Conservation (phyloP, 2,797 vertebrate species). For the Poecilia gillii region DNA sequence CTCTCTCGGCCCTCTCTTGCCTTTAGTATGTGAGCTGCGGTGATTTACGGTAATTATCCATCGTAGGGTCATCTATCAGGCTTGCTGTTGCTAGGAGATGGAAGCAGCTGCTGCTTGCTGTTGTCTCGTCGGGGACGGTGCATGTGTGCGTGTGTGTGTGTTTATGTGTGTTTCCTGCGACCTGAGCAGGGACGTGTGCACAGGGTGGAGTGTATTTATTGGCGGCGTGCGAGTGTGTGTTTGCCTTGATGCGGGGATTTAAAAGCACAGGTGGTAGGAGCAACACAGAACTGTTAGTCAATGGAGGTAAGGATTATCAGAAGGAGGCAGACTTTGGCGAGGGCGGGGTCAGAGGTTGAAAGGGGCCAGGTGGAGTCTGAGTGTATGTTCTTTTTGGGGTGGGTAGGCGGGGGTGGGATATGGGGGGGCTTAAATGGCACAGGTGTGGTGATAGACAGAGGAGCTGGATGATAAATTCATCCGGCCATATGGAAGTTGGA, state of each 20-base stretch:
- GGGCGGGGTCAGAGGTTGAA: slow-evolving; percentile 71
- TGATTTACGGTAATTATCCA: slow-evolving; percentile 99
- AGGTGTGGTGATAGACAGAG: slow-evolving; percentile 64
- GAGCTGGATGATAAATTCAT: slow-evolving; percentile 65
- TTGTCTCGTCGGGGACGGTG: slow-evolving; percentile 85
- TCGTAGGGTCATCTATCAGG: slow-evolving; percentile 97
- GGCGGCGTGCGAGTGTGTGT: slow-evolving; percentile 33
- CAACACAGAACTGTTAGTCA: slow-evolving; percentile 50
- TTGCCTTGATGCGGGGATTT: slow-evolving; percentile 71
- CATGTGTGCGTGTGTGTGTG: slow-evolving; percentile 35
- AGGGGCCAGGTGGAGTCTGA: slow-evolving; percentile 68
- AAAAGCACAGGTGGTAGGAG: slow-evolving; percentile 70
- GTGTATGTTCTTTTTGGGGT: slow-evolving; percentile 33
- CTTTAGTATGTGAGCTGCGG: slow-evolving; percentile 88
- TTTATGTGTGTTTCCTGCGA: slow-evolving; percentile 41
- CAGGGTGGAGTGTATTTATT: slow-evolving; percentile 22
- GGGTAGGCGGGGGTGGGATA: slow-evolving; percentile 1
- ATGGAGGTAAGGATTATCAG: slow-evolving; percentile 57
- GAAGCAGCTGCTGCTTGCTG: slow-evolving; percentile 97
- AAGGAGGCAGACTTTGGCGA: slow-evolving; percentile 41
- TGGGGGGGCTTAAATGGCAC: slow-evolving; percentile 52
- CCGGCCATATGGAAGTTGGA: slow-evolving; percentile 69
- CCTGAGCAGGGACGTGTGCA: slow-evolving; percentile 25
- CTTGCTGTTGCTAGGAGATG: slow-evolving; percentile 97
- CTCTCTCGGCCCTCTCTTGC: slow-evolving; percentile 63